Evolutionary conservation across 2,888 invertebrate genomes (phyloP).

Genomic region (Dendrolimus houi): DNA sequence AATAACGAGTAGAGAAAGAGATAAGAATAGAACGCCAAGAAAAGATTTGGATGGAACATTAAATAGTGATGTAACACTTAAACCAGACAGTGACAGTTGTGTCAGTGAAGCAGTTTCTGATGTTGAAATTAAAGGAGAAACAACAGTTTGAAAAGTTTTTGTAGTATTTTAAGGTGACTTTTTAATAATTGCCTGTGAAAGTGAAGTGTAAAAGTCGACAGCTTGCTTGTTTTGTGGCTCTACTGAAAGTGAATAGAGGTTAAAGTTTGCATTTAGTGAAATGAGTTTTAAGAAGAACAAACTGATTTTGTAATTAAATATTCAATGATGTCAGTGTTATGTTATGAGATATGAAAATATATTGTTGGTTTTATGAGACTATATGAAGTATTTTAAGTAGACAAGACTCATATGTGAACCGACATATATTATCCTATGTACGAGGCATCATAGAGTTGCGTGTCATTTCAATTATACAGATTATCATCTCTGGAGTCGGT

Average conservation of each 20-base stretch:
- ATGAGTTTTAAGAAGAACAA: not conserved
- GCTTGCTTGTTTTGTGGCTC: not conserved
- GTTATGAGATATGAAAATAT: no score
- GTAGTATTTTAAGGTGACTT: slow-evolving; percentile 6
- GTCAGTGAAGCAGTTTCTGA: slow-evolving; percentile 66
- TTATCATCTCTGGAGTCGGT: no score
- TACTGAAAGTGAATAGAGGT: not conserved
- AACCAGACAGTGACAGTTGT: slow-evolving; percentile 68
- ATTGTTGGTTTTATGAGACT: no score
- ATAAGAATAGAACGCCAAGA: slow-evolving; percentile 41
- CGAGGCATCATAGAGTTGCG: no score
- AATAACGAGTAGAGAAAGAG: slow-evolving; percentile 71
- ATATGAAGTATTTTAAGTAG: no score
- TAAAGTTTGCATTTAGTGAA: not conserved
- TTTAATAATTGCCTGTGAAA: not conserved
- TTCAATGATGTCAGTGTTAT: no score
- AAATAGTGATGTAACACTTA: slow-evolving; percentile 62
- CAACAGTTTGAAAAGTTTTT: slow-evolving; percentile 40
- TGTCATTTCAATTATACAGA: no score
- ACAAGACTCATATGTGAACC: no score
- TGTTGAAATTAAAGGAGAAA: slow-evolving; percentile 52
- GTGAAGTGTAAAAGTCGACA: not conserved
- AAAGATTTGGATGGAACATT: slow-evolving; percentile 56
- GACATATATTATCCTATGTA: no score
- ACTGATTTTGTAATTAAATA: no score